Percentiles rank a stretch among this genome's conserved stretches.
These are phyloP conservation scores for Tipula vernalis DNA, from an alignment of 2,888 invertebrate genomes.

Conservation along the genomic window DNA sequence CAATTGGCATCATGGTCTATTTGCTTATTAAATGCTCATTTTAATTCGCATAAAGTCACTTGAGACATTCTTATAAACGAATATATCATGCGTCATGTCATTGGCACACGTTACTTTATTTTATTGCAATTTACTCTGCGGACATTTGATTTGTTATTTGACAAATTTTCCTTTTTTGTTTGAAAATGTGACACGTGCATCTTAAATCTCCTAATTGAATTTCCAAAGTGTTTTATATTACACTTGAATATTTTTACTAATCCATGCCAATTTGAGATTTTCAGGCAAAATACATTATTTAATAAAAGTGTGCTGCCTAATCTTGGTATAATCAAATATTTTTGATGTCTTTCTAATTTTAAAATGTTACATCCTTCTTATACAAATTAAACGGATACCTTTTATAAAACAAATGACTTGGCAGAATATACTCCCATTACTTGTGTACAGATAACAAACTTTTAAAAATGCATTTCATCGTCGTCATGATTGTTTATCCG, in stretches of 20 bases:
- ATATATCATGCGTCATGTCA: not conserved
- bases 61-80: not conserved
- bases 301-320: not conserved
- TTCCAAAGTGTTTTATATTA: not conserved
- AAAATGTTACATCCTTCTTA: not conserved
- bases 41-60: not conserved
- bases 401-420: not conserved
- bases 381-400: not conserved
- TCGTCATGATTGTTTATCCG: not conserved
- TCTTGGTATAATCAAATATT: not conserved
- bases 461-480: not conserved
- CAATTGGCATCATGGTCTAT: not conserved
- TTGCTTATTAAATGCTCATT: not conserved
- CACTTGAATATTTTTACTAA: not conserved
- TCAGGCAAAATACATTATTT: not conserved
- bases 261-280: not conserved
- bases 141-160: not conserved
- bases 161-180: not conserved
- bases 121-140: not conserved
- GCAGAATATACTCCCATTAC: not conserved
- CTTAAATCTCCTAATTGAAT: not conserved
- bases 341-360: not conserved
- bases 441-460: not conserved
- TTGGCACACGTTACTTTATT: not conserved
- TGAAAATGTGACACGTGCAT: not conserved